A percentile compares a stretch with the other conserved stretches of the same genome.
These are phyloP conservation scores for Acromyrmex echinatior DNA, from an alignment of 1,140 invertebrate species.

Conservation along the genomic window DNA sequence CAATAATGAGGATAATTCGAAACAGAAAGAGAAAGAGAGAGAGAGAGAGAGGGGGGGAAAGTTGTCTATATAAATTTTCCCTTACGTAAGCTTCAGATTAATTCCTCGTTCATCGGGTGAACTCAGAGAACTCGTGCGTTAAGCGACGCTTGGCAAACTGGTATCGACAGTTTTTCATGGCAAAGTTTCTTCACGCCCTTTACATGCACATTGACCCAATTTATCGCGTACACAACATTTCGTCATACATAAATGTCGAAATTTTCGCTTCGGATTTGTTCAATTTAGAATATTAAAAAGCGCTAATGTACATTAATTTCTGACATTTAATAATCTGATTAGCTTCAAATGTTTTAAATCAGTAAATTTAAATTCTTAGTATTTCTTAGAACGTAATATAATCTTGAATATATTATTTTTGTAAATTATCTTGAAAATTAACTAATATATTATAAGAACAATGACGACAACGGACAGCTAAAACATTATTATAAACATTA, in stretches of 20 bases:
- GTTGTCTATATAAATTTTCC: slow-evolving; percentile 32
- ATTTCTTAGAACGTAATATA: not conserved
- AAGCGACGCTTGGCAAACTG: slow-evolving; percentile 27
- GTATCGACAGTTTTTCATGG: slow-evolving; percentile 50
- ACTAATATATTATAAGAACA: not conserved
- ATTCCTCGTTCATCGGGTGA: slow-evolving; percentile 6
- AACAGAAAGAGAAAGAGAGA: not conserved
- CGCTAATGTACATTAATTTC: not conserved
- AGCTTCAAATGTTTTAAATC: not conserved
- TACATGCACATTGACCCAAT: not conserved
- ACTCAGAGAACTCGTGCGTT: slow-evolving; percentile 23
- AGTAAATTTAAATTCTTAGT: slow-evolving; percentile 11
- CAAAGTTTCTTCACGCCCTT: slow-evolving; percentile 5
- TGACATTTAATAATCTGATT: not conserved
- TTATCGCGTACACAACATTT: not conserved
- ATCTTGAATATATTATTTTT: slow-evolving; percentile 10
- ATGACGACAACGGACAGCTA: not conserved
- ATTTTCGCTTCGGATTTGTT: not conserved
- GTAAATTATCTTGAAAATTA: not conserved
- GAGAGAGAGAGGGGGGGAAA: not conserved
- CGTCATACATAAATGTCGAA: not conserved
- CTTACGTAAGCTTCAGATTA: slow-evolving; percentile 39
- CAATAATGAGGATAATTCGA: slow-evolving; percentile 17
- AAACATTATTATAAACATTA: slow-evolving; percentile 5
- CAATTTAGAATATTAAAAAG: not conserved